These are phyloP conservation scores for Aurelia sp. DNA, from an alignment of 30 jellyfish, hydroid and myxozoan genomes.

Conservation along the genomic window DNA sequence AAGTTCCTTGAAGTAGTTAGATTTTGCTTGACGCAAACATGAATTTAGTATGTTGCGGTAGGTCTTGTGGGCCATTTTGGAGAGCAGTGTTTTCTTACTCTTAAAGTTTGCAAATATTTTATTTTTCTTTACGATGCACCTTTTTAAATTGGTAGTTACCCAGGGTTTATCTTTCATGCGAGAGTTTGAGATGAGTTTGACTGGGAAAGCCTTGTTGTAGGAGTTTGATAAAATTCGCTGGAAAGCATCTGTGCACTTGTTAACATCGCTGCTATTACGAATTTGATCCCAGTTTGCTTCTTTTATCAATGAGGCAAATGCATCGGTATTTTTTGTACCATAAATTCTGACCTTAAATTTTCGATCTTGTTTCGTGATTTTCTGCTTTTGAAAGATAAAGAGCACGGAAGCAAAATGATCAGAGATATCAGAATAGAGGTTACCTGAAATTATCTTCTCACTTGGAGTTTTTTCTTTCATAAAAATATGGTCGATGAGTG, in stretches of 20 bases:
- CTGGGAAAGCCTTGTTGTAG: neutral
- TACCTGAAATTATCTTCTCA: neutral
- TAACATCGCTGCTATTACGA: neutral
- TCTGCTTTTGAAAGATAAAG: too few species aligned
- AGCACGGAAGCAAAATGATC: neutral
- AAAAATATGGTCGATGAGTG: neutral
- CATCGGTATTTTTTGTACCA: neutral
- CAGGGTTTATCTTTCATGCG: neutral
- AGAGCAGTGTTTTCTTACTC: neutral
- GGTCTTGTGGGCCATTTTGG: too few species aligned
- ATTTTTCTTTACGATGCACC: too few species aligned
- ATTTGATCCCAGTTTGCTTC: neutral
- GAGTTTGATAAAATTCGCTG: neutral
- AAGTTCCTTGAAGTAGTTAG: neutral
- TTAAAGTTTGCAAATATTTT: neutral
- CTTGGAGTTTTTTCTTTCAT: neutral
- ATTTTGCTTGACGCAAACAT: neutral
- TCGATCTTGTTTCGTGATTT: too few species aligned
- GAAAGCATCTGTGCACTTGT: neutral
- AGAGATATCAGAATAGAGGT: neutral
- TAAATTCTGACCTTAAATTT: neutral
- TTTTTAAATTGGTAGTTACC: neutral
- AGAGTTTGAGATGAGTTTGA: neutral
- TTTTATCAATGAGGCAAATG: neutral
- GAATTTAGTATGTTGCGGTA: neutral